phyloP scores from a whole-genome alignment of 2,888 invertebrate genomes.

The Choristoneura rosaceana region DNA sequence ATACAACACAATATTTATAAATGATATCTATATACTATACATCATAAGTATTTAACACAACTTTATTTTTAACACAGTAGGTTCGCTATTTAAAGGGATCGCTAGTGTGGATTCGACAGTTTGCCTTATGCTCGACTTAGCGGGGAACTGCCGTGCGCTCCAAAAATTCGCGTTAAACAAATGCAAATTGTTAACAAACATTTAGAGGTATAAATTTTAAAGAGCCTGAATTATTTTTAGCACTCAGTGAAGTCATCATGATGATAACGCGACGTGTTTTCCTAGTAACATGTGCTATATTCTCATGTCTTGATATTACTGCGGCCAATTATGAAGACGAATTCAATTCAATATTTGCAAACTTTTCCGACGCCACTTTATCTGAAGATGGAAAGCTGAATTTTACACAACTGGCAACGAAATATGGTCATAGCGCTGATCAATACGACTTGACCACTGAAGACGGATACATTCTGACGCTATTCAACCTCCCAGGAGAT shows the following conservation, averaged over 20 bases:
- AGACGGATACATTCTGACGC: slow-evolving; percentile 55
- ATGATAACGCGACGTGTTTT: not conserved
- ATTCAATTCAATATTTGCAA: not conserved
- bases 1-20: too few species aligned
- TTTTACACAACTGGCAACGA: slow-evolving; percentile 47
- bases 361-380: slow-evolving; percentile 9
- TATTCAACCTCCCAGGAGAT: slow-evolving; percentile 51
- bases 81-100: too few species aligned
- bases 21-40: too few species aligned
- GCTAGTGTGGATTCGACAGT: too few species aligned
- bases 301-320: not conserved
- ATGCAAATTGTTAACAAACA: too few species aligned
- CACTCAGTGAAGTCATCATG: not conserved
- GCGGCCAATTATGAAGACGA: not conserved
- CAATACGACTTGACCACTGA: slow-evolving; percentile 52
- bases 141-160: too few species aligned
- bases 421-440: slow-evolving; percentile 46
- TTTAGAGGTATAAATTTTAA: too few species aligned
- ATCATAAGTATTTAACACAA: too few species aligned
- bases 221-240: too few species aligned
- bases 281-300: not conserved
- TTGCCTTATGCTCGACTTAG: too few species aligned
- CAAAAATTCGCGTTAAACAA: too few species aligned
- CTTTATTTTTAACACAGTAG: too few species aligned
- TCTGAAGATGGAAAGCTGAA: slow-evolving; percentile 37